These are phyloP conservation scores for Lycopodina hypogea DNA, from an alignment of 37 sponge, comb jelly and placozoan species.

Conservation along the genomic window DNA sequence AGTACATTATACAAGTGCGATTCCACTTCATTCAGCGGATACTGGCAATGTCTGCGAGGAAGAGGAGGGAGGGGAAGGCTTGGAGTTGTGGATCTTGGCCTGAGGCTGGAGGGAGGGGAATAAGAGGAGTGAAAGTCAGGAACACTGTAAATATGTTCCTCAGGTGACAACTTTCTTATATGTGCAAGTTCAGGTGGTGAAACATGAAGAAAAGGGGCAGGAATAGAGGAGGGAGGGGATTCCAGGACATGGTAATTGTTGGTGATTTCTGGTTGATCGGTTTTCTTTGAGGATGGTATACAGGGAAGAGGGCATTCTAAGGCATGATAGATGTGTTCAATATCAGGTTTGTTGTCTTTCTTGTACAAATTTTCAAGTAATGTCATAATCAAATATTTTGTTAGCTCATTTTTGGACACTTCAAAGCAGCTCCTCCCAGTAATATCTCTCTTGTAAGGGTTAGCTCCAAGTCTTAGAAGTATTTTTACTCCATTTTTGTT, in stretches of 20 bases:
- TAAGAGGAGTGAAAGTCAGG: neutral
- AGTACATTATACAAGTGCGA: slow-evolving; percentile 3
- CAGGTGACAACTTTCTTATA: no score
- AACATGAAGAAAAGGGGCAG: neutral
- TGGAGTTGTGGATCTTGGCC: neutral
- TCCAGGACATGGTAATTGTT: no score
- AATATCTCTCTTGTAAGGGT: slow-evolving; percentile 42
- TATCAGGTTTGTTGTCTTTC: neutral
- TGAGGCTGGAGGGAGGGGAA: neutral
- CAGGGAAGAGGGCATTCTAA: neutral
- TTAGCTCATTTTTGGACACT: slow-evolving; percentile 36
- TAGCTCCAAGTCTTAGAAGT: slow-evolving; percentile 59
- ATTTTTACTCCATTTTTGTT: slow-evolving; percentile 33
- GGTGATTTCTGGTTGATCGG: no score
- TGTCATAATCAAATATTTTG: neutral
- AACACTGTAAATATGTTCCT: neutral
- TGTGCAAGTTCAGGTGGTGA: no score
- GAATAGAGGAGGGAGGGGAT: slow-evolving; percentile 2
- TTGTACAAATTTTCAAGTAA: neutral
- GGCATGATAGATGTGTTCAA: neutral
- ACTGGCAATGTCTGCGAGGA: neutral
- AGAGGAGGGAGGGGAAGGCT: neutral
- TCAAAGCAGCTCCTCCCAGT: slow-evolving; percentile 42
- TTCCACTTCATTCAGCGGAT: neutral
- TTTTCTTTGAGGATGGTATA: no score